These are phyloP conservation scores for Sternotherus odoratus DNA, from an alignment of 2,797 vertebrate species.

Conservation along the genomic window DNA sequence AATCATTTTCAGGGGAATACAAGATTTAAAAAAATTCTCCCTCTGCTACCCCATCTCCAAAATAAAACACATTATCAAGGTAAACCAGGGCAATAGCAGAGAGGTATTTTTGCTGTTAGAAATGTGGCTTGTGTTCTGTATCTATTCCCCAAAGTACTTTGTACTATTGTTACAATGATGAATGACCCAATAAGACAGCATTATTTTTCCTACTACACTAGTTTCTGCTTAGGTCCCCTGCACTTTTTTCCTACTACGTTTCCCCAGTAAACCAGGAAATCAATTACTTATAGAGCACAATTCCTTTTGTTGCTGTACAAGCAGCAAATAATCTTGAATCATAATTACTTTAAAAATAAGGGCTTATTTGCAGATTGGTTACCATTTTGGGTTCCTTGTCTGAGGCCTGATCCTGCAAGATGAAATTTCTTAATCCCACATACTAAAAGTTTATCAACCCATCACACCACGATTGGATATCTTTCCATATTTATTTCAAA, in stretches of 20 bases:
- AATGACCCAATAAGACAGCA: not conserved
- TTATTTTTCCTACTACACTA: not conserved
- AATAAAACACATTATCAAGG: not conserved
- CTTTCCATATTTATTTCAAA: constrained; percentile 1
- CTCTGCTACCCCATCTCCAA: not conserved
- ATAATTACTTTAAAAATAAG: not conserved
- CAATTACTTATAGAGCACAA: not conserved
- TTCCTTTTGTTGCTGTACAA: not conserved
- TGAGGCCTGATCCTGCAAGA: not conserved
- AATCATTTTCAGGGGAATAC: not conserved
- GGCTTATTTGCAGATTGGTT: not conserved
- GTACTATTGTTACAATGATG: not conserved
- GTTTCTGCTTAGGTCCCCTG: constrained; percentile 33
- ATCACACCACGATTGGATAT: not conserved
- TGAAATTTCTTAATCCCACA: not conserved
- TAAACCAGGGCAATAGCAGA: not conserved
- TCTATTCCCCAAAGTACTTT: not conserved
- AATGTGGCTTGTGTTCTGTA: fast-evolving
- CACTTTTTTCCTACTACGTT: not conserved
- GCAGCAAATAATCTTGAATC: not conserved
- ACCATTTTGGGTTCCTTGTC: not conserved
- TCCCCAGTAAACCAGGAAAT: not conserved
- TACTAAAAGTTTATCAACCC: not conserved
- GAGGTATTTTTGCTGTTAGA: not conserved
- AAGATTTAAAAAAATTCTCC: not conserved